These are phyloP conservation scores for Willisornis vidua DNA, from an alignment of 2,113 vertebrate species.

Conservation along the genomic window DNA sequence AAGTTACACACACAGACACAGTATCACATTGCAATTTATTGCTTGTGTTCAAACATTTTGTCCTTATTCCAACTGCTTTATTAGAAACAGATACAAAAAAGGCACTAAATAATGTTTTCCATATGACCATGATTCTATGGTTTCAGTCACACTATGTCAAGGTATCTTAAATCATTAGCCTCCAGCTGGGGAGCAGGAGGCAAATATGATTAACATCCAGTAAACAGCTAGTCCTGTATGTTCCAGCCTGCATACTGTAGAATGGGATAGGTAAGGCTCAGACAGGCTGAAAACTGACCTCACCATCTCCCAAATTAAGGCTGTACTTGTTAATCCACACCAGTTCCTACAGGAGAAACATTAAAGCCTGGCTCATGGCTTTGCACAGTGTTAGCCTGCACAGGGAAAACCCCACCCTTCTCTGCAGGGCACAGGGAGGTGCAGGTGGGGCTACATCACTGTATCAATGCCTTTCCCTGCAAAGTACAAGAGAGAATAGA, in stretches of 20 bases:
- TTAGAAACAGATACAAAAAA: slow-evolving; percentile 4
- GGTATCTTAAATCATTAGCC: background rate
- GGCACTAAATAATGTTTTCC: slow-evolving; percentile 21
- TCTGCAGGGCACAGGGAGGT: background rate
- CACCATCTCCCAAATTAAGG: background rate
- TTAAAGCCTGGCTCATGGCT: background rate
- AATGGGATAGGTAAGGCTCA: background rate
- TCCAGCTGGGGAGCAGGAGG: background rate
- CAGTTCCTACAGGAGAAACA: background rate
- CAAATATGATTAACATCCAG: background rate
- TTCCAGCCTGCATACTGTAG: background rate
- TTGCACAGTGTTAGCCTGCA: background rate
- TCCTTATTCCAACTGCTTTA: background rate
- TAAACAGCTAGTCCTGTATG: background rate
- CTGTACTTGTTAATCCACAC: background rate
- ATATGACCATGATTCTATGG: background rate
- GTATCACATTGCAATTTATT: slow-evolving; percentile 31
- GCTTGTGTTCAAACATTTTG: background rate
- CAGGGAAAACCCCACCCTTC: background rate
- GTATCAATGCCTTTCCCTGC: background rate
- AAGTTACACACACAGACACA: background rate
- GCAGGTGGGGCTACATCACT: background rate
- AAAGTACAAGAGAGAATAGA: background rate
- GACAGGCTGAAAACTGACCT: background rate
- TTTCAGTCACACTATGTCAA: background rate